Conservation (phyloP, 2,797 vertebrate species). For the Centroberyx gerrardi region DNA sequence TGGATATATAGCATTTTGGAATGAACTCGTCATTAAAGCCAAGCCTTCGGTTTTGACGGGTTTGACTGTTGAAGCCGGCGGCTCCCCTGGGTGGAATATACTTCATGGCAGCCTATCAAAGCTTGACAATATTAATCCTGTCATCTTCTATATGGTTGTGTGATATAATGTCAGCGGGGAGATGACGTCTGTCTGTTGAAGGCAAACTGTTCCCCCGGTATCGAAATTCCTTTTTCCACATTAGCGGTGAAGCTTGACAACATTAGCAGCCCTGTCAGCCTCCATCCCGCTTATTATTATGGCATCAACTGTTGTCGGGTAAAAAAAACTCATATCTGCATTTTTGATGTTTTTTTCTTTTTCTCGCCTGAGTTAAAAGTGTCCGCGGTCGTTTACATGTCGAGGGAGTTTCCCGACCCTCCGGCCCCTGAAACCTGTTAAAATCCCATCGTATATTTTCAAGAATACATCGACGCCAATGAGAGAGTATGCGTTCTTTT, state of each 20-base stretch:
- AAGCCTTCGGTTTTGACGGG: no score
- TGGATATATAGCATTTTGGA: no score
- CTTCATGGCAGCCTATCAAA: conserved; percentile 1
- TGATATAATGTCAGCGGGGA: neutral
- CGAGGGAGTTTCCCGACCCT: no score
- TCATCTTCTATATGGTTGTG: neutral
- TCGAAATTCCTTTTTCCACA: neutral
- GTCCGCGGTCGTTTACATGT: neutral
- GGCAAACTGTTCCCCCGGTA: neutral
- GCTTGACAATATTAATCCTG: no score
- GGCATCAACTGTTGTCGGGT: neutral
- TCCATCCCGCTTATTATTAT: neutral
- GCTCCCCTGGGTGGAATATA: neutral
- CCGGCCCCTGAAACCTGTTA: neutral
- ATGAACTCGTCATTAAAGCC: no score
- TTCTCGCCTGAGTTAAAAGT: conserved; percentile 10
- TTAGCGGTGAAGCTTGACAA: neutral
- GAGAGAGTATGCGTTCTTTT: neutral
- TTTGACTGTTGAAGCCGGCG: no score
- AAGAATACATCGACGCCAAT: no score
- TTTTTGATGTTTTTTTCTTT: neutral
- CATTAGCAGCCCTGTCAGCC: conserved; percentile 20
- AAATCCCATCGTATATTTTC: no score
- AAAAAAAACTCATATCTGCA: neutral
- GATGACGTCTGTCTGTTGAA: neutral